Evolutionary conservation across 2,888 invertebrate species (phyloP).

Genomic region (Brenthis ino): DNA sequence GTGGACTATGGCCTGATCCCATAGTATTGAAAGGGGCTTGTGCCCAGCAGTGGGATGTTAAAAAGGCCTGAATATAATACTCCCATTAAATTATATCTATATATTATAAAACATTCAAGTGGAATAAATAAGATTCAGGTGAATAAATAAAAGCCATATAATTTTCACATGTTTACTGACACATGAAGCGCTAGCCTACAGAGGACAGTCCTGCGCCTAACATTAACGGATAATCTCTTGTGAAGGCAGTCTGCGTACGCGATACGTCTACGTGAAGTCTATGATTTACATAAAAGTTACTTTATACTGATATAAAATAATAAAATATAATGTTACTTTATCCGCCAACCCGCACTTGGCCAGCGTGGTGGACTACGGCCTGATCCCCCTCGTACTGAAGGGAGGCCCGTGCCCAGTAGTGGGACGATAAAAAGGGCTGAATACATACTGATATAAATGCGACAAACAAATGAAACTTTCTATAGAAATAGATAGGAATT

Average conservation of each 20-base stretch:
- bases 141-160: conserved; percentile 40
- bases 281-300: conserved; percentile 15
- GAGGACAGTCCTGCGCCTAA: conserved; percentile 59
- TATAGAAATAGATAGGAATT: background rate
- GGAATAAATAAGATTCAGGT: background rate
- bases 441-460: background rate
- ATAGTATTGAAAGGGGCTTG: too few relatives aligned
- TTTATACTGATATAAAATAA: background rate
- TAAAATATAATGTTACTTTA: too few relatives aligned
- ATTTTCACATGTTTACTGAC: conserved; percentile 77
- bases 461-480: background rate
- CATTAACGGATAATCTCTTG: conserved; percentile 45
- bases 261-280: conserved; percentile 17
- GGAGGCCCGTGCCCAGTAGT: too few relatives aligned
- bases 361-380: too few relatives aligned
- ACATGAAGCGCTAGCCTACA: conserved; percentile 74
- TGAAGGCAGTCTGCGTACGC: conserved; percentile 57
- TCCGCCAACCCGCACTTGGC: too few relatives aligned
- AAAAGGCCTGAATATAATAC: too few relatives aligned
- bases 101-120: background rate
- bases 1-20: too few relatives aligned
- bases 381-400: too few relatives aligned
- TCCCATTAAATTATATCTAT: background rate
- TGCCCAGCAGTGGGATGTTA: too few relatives aligned
- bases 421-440: too few relatives aligned